phyloP scores from a whole-genome alignment of 2,113 vertebrate species.

The Garra rufa region DNA sequence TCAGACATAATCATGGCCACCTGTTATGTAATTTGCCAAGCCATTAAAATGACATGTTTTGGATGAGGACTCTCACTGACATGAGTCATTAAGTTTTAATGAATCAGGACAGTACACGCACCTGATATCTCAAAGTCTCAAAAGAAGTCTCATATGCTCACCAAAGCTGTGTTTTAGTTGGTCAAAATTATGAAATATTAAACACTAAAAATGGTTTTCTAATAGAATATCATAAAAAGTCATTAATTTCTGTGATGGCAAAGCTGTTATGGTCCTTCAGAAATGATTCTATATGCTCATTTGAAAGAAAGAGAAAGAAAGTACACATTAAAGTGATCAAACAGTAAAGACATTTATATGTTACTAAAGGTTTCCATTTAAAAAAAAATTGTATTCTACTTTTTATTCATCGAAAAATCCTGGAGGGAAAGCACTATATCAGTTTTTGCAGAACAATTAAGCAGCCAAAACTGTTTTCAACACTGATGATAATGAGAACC shows the following conservation, averaged over 20 bases:
- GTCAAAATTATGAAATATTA: not conserved
- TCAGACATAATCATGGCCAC: slow-evolving; percentile 30
- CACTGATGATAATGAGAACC: not conserved
- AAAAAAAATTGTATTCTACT: not conserved
- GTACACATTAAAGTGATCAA: too few species aligned
- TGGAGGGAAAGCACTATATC: too few species aligned
- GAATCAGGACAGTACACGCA: not conserved
- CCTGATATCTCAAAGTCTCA: not conserved
- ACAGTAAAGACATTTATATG: not conserved
- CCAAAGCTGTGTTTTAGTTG: not conserved
- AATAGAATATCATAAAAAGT: not conserved
- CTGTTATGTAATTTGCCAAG: slow-evolving; percentile 11
- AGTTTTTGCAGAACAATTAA: not conserved
- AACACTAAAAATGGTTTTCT: not conserved
- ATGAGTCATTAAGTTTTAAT: not conserved
- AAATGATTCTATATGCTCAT: too few species aligned
- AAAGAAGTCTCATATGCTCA: not conserved
- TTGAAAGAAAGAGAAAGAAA: too few species aligned
- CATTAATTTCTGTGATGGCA: too few species aligned
- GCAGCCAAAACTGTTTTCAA: not conserved
- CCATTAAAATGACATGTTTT: slow-evolving; percentile 13
- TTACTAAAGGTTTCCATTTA: not conserved
- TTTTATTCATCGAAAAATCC: too few species aligned
- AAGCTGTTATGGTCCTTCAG: too few species aligned
- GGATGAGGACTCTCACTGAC: not conserved